Percentiles rank a stretch among this genome's conserved stretches.
These are phyloP conservation scores for Leiothrix lutea DNA, from an alignment of 2,113 vertebrate species.

Conservation along the genomic window DNA sequence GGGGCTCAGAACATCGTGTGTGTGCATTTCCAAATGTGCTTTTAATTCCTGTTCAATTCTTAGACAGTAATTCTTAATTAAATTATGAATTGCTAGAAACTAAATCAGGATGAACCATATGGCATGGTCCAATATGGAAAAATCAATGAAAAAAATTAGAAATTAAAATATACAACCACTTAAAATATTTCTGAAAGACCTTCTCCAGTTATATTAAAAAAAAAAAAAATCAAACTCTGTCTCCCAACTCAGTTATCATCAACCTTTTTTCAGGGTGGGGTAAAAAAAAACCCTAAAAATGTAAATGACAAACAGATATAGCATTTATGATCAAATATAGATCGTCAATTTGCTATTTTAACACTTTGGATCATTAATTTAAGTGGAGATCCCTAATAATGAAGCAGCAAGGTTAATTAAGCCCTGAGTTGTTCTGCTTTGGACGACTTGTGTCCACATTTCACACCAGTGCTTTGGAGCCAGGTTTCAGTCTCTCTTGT, in stretches of 20 bases:
- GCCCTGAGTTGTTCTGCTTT: neutral
- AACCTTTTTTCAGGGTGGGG: accelerated
- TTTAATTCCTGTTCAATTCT: neutral
- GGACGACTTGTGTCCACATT: neutral
- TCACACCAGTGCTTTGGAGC: neutral
- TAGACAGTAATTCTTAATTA: neutral
- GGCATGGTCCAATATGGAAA: neutral
- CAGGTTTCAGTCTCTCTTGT: neutral
- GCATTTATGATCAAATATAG: neutral
- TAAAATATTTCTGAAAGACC: neutral
- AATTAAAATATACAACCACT: neutral
- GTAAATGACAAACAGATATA: neutral
- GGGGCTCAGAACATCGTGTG: neutral
- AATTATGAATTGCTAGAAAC: neutral
- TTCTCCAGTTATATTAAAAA: neutral
- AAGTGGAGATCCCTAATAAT: neutral
- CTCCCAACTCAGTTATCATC: neutral
- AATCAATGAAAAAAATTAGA: neutral
- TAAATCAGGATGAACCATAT: neutral
- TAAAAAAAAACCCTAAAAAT: neutral
- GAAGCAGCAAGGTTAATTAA: neutral
- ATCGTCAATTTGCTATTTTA: neutral
- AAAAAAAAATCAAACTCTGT: neutral
- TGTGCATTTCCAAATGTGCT: neutral
- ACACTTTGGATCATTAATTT: neutral